phyloP scores from a whole-genome alignment of 2,888 invertebrate species.

The Abscondita cerata region DNA sequence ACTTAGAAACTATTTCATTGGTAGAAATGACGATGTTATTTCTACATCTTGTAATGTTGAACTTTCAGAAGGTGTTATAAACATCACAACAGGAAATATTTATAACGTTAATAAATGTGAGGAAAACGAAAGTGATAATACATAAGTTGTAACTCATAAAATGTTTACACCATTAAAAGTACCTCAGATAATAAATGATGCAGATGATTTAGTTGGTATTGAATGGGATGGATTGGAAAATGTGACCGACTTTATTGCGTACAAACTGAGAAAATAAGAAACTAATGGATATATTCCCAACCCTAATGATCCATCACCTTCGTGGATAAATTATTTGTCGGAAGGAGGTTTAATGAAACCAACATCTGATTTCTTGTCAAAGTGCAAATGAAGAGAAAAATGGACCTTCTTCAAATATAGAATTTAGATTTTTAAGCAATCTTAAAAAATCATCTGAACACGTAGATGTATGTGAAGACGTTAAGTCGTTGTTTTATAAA shows the following conservation, averaged over 20 bases:
- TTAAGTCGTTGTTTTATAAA: not conserved
- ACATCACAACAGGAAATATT: too few relatives aligned
- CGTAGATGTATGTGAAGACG: not conserved
- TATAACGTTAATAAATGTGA: not conserved
- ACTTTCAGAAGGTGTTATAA: too few relatives aligned
- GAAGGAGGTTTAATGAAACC: constrained; percentile 21
- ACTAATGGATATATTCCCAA: constrained; percentile 34
- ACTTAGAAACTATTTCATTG: constrained; percentile 29
- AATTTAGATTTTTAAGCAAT: not conserved
- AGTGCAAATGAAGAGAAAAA: constrained; percentile 6
- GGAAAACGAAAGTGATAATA: not conserved
- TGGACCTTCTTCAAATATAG: constrained; percentile 1
- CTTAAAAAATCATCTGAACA: not conserved
- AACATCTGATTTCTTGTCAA: not conserved
- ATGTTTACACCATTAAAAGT: too few relatives aligned
- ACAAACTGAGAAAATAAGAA: constrained; percentile 35
- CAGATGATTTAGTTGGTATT: not conserved
- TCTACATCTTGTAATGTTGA: constrained; percentile 34
- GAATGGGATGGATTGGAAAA: constrained; percentile 40
- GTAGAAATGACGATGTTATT: constrained; percentile 35
- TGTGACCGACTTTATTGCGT: constrained; percentile 39
- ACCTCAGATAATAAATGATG: too few relatives aligned
- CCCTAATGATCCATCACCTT: constrained; percentile 22
- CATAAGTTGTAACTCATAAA: too few relatives aligned
- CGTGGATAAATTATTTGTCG: constrained; percentile 28